Base-by-base conservation (phyloP, 2,888 invertebrate species). In the Mylabris sibirica region DNA sequence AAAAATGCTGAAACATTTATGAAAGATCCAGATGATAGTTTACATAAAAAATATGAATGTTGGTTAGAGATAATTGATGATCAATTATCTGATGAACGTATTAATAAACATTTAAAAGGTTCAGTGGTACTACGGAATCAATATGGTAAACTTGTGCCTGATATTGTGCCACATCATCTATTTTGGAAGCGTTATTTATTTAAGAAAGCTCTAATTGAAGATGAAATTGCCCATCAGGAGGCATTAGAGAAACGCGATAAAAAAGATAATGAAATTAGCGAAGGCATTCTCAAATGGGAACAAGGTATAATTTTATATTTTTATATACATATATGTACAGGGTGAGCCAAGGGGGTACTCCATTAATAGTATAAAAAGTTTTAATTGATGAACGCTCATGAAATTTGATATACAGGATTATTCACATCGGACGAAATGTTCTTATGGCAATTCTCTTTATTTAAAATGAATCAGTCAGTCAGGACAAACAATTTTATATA, bases 121-220 rank as follows among this genome's bases (percentile, higher is more conserved):
- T 90, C 90, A 17, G 81, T 82, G 72, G 81, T 84, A 60, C 78
- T 87, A 67, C 85, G 83, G 71, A 82, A 83, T 65, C 84, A 86
- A 76, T 86, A 86, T 81, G 78, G 80, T 62, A 88, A 88, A 78
- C 86, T 95, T 70, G 94, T 94, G 76, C 91, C 92, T 4, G 88
- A 89, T 65, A 88, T 89, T 59, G 92, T 94, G 17, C 87, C 91
- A 1, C 91, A 93, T 77, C 88, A 90, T 22, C 87, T 91, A 71
- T 95, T 95, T 84, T 95, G 95, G 95, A 90, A 92, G 81, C 88
- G 94, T 89, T 95, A 94, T 83, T 87, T 94, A 78, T 95, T 93
- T 86, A 91, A 92, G 80, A 91, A 93, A 79, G 92, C 93, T n/a
- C 84, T 93, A 60, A 84, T 94, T 1, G 91, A 93, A 79, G 90